Conservation (phyloP, 2,888 invertebrate species). For the Aleiodes alternator region DNA sequence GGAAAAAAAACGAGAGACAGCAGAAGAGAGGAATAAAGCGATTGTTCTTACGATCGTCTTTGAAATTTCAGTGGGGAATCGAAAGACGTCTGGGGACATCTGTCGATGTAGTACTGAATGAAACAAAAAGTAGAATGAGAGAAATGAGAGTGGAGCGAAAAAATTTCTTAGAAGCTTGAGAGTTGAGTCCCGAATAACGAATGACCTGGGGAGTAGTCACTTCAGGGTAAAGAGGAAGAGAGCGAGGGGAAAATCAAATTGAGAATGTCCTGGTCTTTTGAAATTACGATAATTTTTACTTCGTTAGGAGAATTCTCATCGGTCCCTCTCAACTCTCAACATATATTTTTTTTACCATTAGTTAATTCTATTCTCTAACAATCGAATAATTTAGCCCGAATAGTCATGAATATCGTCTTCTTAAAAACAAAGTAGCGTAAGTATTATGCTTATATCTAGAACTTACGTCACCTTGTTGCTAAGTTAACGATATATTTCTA, state of each 20-base stretch:
- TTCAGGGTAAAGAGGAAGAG: conserved; percentile 20
- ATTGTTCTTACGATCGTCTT: conserved; percentile 32
- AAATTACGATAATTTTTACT: conserved; percentile 72
- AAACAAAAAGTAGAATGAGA: conserved; percentile 34
- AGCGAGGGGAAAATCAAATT: conserved; percentile 55
- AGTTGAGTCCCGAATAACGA: not conserved
- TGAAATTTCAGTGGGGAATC: conserved; percentile 30
- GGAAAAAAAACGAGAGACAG: not conserved
- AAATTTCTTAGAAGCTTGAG: conserved; percentile 4
- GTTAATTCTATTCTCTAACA: not conserved
- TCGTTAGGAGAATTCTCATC: conserved; percentile 62
- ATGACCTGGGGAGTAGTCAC: conserved; percentile 1
- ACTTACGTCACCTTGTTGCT: too few species aligned
- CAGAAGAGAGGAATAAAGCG: conserved; percentile 29
- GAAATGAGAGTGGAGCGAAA: not conserved
- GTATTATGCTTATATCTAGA: too few species aligned
- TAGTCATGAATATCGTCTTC: too few species aligned
- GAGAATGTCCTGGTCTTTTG: conserved; percentile 51
- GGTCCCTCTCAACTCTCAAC: conserved; percentile 8
- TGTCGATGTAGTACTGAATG: conserved; percentile 42
- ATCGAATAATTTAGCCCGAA: not conserved
- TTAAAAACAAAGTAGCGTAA: too few species aligned
- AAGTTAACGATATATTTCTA: too few species aligned
- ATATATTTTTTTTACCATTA: conserved; percentile 38
- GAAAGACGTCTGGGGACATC: conserved; percentile 43